Conservation (phyloP, 2,797 vertebrate genomes). For the Lindbergichthys nudifrons region DNA sequence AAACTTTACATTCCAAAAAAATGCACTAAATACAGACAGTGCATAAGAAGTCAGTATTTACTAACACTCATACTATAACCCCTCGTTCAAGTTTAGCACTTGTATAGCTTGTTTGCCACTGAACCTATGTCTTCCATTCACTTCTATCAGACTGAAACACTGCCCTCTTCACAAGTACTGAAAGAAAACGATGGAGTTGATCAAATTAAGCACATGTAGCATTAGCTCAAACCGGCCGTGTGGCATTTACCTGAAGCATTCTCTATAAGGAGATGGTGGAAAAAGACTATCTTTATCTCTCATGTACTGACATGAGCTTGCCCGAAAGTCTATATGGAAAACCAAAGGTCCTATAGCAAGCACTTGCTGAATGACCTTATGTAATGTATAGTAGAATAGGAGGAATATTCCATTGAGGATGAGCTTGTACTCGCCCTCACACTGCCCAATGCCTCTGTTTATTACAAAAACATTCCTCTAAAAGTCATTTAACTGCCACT, state of each 20-base stretch:
- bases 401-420: slow-evolving; percentile 42
- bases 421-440: slow-evolving; percentile 45
- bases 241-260: slow-evolving; percentile 31
- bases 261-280: slow-evolving; percentile 29
- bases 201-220: slow-evolving; percentile 80
- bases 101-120: slow-evolving; percentile 63
- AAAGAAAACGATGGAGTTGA: slow-evolving; percentile 57
- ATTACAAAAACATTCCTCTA: slow-evolving; percentile 49
- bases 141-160: slow-evolving; percentile 75
- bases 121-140: slow-evolving; percentile 85
- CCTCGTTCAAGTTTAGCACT: slow-evolving; percentile 63
- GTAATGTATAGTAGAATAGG: slow-evolving; percentile 61
- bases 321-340: slow-evolving; percentile 51
- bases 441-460: slow-evolving; percentile 42
- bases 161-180: slow-evolving; percentile 62
- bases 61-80: slow-evolving; percentile 17
- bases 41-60: slow-evolving; percentile 26
- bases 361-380: slow-evolving; percentile 70
- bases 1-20: slow-evolving; percentile 46
- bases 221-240: slow-evolving; percentile 55
- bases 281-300: slow-evolving; percentile 72
- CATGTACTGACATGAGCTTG: slow-evolving; percentile 64
- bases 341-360: slow-evolving; percentile 76
- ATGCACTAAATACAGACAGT: slow-evolving; percentile 37
- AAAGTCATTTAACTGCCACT: slow-evolving; percentile 71